These are phyloP conservation scores for Lepidurus apus DNA, from an alignment of 1,140 invertebrate genomes.

Conservation along the genomic window DNA sequence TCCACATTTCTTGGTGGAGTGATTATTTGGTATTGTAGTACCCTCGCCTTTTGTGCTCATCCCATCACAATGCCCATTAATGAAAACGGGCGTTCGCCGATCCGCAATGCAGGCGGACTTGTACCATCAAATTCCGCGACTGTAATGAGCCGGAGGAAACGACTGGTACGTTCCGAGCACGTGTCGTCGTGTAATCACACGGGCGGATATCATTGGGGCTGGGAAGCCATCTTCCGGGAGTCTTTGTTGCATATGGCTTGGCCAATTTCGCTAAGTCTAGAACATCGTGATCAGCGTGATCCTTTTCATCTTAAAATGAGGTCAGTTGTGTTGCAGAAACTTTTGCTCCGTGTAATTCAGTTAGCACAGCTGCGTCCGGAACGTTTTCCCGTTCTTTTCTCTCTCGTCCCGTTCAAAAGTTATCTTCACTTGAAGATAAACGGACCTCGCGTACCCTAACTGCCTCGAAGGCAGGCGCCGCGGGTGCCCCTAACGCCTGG, in stretches of 20 bases:
- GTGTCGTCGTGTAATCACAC: slow-evolving; percentile 35
- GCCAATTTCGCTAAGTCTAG: slow-evolving; percentile 44
- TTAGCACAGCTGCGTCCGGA: neutral
- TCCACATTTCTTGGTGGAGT: neutral
- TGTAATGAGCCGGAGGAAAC: slow-evolving; percentile 37
- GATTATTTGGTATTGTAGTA: slow-evolving; percentile 2
- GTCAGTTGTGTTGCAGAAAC: neutral
- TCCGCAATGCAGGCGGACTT: neutral
- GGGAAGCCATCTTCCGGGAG: slow-evolving; percentile 46
- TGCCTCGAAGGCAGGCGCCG: no score
- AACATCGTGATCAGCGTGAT: slow-evolving; percentile 36
- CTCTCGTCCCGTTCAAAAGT: neutral
- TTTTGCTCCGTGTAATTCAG: neutral
- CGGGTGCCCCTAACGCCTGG: neutral
- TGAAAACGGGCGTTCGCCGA: slow-evolving; percentile 19
- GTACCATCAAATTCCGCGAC: slow-evolving; percentile 26
- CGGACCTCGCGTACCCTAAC: neutral
- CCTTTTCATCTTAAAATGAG: slow-evolving; percentile 36
- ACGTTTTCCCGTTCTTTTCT: neutral
- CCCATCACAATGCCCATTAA: neutral
- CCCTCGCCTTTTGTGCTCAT: neutral
- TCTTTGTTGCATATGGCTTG: slow-evolving; percentile 46
- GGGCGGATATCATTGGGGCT: slow-evolving; percentile 39
- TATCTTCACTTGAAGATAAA: neutral
- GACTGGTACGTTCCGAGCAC: slow-evolving; percentile 42